Evolutionary conservation across 2,797 vertebrate genomes (phyloP).

Genomic region (Danio choprae): DNA sequence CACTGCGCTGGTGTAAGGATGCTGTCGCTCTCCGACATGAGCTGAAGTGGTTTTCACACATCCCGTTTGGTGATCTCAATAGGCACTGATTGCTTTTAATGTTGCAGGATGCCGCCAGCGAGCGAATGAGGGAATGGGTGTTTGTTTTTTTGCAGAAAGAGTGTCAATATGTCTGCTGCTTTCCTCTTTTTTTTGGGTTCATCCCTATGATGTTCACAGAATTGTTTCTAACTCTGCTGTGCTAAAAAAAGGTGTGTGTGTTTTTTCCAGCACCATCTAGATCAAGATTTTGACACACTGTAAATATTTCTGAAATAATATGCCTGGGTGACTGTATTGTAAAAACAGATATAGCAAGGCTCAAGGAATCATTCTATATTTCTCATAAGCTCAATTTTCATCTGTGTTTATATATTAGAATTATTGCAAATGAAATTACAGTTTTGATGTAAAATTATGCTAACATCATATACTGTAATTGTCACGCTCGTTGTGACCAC

Average conservation of each 20-base stretch:
- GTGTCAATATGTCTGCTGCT: conserved; percentile 13
- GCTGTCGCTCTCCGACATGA: conserved; percentile 35
- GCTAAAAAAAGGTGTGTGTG: not conserved
- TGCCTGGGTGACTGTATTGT: not conserved
- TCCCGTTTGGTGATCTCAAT: conserved; percentile 43
- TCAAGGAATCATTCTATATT: not conserved
- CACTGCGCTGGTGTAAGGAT: conserved; percentile 59
- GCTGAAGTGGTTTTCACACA: conserved; percentile 46
- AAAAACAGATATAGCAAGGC: not conserved
- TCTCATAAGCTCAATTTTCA: not conserved
- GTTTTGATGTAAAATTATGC: too few species aligned
- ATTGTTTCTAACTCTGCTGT: not conserved
- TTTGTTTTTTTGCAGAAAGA: not conserved
- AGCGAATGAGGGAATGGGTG: conserved; percentile 32
- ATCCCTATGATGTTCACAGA: not conserved
- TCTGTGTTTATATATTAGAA: not conserved
- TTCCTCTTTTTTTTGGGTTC: not conserved
- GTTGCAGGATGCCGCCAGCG: conserved; percentile 52
- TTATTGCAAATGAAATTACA: not conserved
- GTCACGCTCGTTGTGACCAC: too few species aligned
- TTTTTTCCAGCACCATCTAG: not conserved
- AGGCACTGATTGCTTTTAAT: conserved; percentile 59
- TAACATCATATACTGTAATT: too few species aligned
- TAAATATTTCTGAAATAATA: conserved; percentile 1
- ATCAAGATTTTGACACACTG: not conserved